Evolutionary conservation across 2,797 vertebrate genomes (phyloP), one percentile per base, ranked within the genome.

Genomic region (Coreius guichenoti): DNA sequence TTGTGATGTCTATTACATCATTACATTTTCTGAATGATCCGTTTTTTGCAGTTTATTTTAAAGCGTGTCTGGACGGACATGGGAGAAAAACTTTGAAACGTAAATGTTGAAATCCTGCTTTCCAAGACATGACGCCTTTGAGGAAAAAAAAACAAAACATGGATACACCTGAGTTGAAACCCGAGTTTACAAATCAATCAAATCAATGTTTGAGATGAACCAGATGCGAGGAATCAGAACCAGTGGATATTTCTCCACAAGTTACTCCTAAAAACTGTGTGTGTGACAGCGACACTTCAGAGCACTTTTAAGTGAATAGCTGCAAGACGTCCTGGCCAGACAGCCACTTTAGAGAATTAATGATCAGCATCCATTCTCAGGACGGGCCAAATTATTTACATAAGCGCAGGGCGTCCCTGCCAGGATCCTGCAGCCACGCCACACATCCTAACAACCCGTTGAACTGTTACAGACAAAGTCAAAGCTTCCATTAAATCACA

Each of bases 281-380:
- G 21, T 4, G 9, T 3, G 26, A 51, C 26, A 6, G 23, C 5
- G 17, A 51, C 7, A 65, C 58, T n/a, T 39, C 14, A 23, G 21
- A 43, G 21, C 36, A 54, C 65, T 69, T 51, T 56, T 61, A n/a
- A 54, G 51, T 19, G 23, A 65, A 76, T 8, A 67, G 29, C 51
- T 65, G 58, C 29, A 26, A 39, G 39, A 76, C 2, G 31, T n/a
- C 12, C 33, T 29, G 5, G 73, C 82, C 82, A 84, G 69, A 76
- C 47, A 84, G 72, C 45, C 72, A 83, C 82, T 83, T 83, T 67
- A 13, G 72, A 47, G 61, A 84, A 84, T 77, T 36, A 77, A 43
- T 16, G n/a, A 77, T 16, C 61, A 45, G 58, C 4, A 54, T 77
- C 45, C 17, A 39, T 39, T 69, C 82, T 54, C n/a, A 36, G 47